Conservation (phyloP, 2,888 invertebrate genomes). For the Corbicula japonica region DNA sequence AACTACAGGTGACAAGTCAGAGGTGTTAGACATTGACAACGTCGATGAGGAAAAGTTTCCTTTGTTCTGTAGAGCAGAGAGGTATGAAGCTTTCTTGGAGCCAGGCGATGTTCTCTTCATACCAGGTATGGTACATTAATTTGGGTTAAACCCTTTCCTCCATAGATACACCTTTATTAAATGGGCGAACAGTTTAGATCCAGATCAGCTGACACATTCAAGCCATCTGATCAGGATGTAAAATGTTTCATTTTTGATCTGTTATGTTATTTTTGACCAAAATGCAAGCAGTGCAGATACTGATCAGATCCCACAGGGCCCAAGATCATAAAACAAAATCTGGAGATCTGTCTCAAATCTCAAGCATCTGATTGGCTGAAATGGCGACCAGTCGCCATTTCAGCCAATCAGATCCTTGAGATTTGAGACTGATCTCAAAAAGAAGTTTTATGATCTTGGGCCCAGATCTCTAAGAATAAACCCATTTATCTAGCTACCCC, state of each 20-base stretch:
- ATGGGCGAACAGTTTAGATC: neutral
- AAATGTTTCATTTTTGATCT: neutral
- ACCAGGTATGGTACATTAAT: constrained; percentile 85
- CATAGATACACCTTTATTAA: neutral
- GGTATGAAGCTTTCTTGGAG: constrained; percentile 86
- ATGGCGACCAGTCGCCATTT: too few species aligned
- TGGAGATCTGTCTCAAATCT: too few species aligned
- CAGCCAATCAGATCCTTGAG: too few species aligned
- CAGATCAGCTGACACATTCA: neutral
- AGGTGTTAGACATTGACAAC: constrained; percentile 87
- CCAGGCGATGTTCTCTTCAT: constrained; percentile 88
- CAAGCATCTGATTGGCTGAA: too few species aligned
- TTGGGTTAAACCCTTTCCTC: too few species aligned
- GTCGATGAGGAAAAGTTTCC: constrained; percentile 87
- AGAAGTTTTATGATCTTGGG: too few species aligned
- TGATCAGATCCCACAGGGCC: neutral
- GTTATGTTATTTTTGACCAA: neutral
- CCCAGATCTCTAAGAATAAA: too few species aligned
- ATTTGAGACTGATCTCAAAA: too few species aligned
- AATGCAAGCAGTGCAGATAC: neutral
- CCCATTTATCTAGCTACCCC: too few species aligned
- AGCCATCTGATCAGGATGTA: neutral
- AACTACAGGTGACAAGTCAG: constrained; percentile 88
- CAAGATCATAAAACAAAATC: too few species aligned
- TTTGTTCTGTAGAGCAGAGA: constrained; percentile 85